Evolutionary conservation across 1,140 invertebrate species (phyloP).

Genomic region (Zaprionus africanus): DNA sequence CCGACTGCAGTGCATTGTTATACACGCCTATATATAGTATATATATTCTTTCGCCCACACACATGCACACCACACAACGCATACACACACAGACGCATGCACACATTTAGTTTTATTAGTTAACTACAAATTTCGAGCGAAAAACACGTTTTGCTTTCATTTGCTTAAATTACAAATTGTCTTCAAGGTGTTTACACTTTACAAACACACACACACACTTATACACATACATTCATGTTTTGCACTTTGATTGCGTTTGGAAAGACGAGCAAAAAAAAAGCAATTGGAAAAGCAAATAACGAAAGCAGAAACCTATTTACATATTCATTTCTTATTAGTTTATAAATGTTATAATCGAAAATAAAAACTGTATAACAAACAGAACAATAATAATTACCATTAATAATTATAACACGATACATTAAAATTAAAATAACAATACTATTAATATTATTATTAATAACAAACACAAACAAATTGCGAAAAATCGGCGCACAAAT

Average conservation of each 20-base stretch:
- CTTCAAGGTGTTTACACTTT: slow-evolving; percentile 15
- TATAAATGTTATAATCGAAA: slow-evolving; percentile 8
- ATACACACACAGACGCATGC: background rate
- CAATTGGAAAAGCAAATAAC: background rate
- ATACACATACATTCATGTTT: background rate
- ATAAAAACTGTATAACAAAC: slow-evolving; percentile 1
- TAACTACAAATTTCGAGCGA: slow-evolving; percentile 31
- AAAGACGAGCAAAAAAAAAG: slow-evolving; percentile 22
- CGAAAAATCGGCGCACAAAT: slow-evolving; percentile 7
- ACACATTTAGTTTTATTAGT: slow-evolving; percentile 28
- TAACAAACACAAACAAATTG: slow-evolving; percentile 11
- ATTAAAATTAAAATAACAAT: background rate
- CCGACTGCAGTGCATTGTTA: slow-evolving; percentile 9
- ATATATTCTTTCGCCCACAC: slow-evolving; percentile 14
- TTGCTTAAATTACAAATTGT: slow-evolving; percentile 23
- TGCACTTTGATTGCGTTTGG: slow-evolving; percentile 1
- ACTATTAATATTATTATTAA: background rate
- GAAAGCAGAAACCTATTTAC: background rate
- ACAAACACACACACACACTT: slow-evolving; percentile 1
- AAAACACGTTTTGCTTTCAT: slow-evolving; percentile 14
- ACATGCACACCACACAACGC: background rate
- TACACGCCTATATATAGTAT: slow-evolving; percentile 2
- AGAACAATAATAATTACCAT: background rate
- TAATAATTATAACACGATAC: no score
- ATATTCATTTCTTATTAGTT: slow-evolving; percentile 7